Evolutionary conservation across 2,888 invertebrate species (phyloP).

Genomic region (Sinelater perroti): DNA sequence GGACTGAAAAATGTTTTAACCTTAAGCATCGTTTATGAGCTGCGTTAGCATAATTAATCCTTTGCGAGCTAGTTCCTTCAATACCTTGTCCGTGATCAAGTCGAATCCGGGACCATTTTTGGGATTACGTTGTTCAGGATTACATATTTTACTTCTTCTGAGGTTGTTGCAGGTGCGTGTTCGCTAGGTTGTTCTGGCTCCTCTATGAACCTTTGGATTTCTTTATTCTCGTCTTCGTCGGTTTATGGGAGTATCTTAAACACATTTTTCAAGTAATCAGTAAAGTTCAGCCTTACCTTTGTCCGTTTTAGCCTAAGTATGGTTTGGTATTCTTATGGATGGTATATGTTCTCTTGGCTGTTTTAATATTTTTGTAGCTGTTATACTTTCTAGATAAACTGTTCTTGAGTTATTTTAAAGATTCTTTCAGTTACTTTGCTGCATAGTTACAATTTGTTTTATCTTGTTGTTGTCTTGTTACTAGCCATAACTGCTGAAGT

Average conservation of each 20-base stretch:
- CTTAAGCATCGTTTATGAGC: too few relatives aligned
- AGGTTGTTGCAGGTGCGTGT: background rate
- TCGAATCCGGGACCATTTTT: background rate
- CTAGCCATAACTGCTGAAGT: too few relatives aligned
- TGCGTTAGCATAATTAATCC: conserved; percentile 2
- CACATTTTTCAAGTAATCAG: conserved; percentile 6
- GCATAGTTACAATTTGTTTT: too few relatives aligned
- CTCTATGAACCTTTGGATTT: conserved; percentile 9
- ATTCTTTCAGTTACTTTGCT: too few relatives aligned
- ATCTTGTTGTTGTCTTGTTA: too few relatives aligned
- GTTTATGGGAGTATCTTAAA: conserved; percentile 2
- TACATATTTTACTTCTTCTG: conserved; percentile 8
- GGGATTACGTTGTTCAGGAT: conserved; percentile 7
- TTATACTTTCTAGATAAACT: too few relatives aligned
- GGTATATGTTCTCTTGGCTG: too few relatives aligned
- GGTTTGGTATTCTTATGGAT: too few relatives aligned
- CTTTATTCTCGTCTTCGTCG: conserved; percentile 3
- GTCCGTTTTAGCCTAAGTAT: too few relatives aligned
- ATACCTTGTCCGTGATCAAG: conserved; percentile 5
- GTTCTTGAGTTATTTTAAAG: too few relatives aligned
- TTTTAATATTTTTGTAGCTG: too few relatives aligned
- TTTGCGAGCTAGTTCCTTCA: conserved; percentile 6
- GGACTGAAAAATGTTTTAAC: conserved; percentile 1
- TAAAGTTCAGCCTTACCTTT: too few relatives aligned
- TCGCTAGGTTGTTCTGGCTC: conserved; percentile 3